phyloP scores from a whole-genome alignment of 2,797 vertebrate species.

The Anomalospiza imberbis region DNA sequence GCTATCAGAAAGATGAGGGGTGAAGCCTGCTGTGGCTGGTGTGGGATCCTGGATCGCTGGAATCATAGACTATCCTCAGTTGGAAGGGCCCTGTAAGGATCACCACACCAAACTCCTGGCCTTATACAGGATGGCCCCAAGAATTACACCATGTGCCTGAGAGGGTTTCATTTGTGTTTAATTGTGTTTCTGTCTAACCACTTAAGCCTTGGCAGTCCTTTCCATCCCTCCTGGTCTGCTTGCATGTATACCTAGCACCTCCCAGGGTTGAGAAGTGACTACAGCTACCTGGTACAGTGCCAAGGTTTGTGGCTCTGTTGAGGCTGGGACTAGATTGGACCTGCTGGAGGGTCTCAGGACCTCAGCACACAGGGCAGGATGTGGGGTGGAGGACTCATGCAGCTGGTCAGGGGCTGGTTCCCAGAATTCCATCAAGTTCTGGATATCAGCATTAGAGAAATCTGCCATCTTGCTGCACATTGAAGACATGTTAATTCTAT shows the following conservation, averaged over 20 bases:
- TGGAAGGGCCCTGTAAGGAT: background rate
- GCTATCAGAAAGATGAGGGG: background rate
- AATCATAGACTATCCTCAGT: background rate
- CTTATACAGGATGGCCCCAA: background rate
- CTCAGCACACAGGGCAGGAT: background rate
- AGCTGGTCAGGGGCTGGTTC: background rate
- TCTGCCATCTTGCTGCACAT: background rate
- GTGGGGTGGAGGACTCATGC: background rate
- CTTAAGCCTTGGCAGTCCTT: background rate
- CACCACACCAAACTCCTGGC: background rate
- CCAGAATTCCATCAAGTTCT: background rate
- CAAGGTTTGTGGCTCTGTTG: background rate
- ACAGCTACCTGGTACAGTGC: background rate
- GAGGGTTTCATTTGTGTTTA: background rate
- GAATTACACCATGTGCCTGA: background rate
- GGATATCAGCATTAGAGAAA: background rate
- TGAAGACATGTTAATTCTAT: background rate
- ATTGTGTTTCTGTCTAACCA: background rate
- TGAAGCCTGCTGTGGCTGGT: background rate
- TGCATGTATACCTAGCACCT: background rate
- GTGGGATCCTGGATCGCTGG: background rate
- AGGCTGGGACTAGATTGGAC: background rate
- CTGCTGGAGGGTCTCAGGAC: background rate
- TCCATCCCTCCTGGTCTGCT: background rate
- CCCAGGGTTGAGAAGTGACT: background rate